Evolutionary conservation across 37 sponge, comb jelly and placozoan genomes (phyloP), one percentile per base, ranked within the genome.

Genomic region (Cladorhizidae sp.): DNA sequence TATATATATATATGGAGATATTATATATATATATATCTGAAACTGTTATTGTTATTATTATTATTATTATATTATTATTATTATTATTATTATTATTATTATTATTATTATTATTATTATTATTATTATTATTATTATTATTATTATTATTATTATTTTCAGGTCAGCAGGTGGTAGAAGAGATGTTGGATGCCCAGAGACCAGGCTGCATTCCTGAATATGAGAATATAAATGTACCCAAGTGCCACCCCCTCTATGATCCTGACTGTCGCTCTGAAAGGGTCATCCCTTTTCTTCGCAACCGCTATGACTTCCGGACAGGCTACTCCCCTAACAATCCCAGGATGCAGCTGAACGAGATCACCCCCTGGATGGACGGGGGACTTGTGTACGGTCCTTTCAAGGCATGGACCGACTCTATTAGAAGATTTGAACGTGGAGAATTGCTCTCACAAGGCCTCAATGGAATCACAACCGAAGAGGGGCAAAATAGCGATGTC

Each of bases 131-230:
- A 17, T 54, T 20, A 6, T 6, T 18, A 8, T 33, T 32, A 71
- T 41, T 22, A 21, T 9, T 21, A 40, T 14, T 9, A 1, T 41
- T 71, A 41, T 41, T n/a, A 41, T 23, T 37, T 65, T 9, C 57
- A 94, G 96, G 96, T 40, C 96, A 96, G 73, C 95, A 98, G 64
- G 96, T 98, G 22, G 92, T 98, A 51, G 95, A 98, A 72, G 93
- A 95, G 70, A 81, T 95, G 40, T 79, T 98, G 32, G 93, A 95
- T 83, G 93, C 93, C 38, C 93, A 95, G 81, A 51, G 85, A 32
- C 69, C 93, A 20, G 93, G 95, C 64, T 98, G 98, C 55, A 94
- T 93, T 40, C 98, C 95, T 0, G 95, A 98, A 63, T 95, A 93
- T 67, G 84, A 95, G 70, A 78, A 92, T 75, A 95, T 98, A 75